Conservation (phyloP, 2,888 invertebrate genomes). For the Habrosyne pyritoides region DNA sequence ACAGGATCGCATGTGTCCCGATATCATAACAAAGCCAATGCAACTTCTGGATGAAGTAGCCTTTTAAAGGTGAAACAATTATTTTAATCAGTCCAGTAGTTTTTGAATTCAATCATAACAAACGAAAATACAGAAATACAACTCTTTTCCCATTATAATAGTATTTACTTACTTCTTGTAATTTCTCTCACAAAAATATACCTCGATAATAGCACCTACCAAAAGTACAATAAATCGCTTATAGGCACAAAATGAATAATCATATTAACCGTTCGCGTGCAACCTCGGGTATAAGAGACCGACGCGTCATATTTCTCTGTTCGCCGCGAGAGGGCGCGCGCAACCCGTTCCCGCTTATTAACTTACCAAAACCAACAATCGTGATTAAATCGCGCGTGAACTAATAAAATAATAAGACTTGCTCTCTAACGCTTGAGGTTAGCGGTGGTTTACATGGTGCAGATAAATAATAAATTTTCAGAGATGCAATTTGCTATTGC, state of each 20-base stretch:
- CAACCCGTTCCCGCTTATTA: constrained; percentile 70
- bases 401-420: constrained; percentile 82
- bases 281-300: constrained; percentile 16
- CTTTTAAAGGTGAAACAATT: no score
- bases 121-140: no score
- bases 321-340: constrained; percentile 33
- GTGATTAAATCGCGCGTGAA: constrained; percentile 83
- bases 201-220: background rate
- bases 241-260: background rate
- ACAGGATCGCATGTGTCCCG: no score
- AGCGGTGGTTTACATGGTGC: constrained; percentile 57
- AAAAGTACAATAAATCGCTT: background rate
- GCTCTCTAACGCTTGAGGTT: constrained; percentile 54
- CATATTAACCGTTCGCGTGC: constrained; percentile 9
- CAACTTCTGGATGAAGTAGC: no score
- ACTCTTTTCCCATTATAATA: no score
- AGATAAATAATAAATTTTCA: background rate
- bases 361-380: constrained; percentile 83
- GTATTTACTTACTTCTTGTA: no score
- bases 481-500: background rate
- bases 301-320: constrained; percentile 11
- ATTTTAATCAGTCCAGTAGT: no score
- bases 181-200: no score
- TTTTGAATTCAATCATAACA: no score
- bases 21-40: no score